Percentiles rank a stretch among this genome's conserved stretches.
phyloP scores from a whole-genome alignment of 2,113 vertebrate genomes.

The Choloepus hoffmanni region DNA sequence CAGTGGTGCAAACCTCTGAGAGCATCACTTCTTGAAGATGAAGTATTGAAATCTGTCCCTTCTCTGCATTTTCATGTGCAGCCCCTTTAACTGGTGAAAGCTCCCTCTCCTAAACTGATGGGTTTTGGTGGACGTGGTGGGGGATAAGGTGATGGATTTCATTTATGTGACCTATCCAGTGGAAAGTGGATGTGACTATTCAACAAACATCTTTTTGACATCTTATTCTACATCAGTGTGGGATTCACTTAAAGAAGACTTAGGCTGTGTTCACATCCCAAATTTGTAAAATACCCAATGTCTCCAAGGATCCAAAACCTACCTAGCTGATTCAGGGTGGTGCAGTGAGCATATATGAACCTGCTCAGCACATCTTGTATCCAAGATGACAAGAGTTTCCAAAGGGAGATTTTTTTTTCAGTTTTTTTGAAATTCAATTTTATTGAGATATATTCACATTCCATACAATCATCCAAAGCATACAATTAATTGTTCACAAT shows the following conservation, averaged over 20 bases:
- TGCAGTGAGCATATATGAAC: background rate
- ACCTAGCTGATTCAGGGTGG: background rate
- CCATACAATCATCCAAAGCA: too few species aligned
- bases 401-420: background rate
- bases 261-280: slow-evolving; percentile 1
- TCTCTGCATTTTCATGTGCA: slow-evolving; percentile 76
- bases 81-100: slow-evolving; percentile 79
- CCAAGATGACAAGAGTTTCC: background rate
- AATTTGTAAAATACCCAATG: slow-evolving; percentile 12
- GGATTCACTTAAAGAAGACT: slow-evolving; percentile 81
- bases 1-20: slow-evolving; percentile 76
- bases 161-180: slow-evolving; percentile 84
- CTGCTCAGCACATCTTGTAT: background rate
- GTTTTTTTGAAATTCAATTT: too few species aligned
- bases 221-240: slow-evolving; percentile 80
- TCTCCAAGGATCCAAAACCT: background rate
- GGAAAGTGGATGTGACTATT: slow-evolving; percentile 85
- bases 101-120: slow-evolving; percentile 83
- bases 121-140: slow-evolving; percentile 81
- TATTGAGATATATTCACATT: too few species aligned
- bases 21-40: slow-evolving; percentile 76
- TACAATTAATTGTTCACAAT: too few species aligned
- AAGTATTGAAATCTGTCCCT: slow-evolving; percentile 72
- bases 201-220: slow-evolving; percentile 83
- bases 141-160: slow-evolving; percentile 77